phyloP scores from a whole-genome alignment of 2,888 invertebrate genomes.

The Odontocerum albicorne region DNA sequence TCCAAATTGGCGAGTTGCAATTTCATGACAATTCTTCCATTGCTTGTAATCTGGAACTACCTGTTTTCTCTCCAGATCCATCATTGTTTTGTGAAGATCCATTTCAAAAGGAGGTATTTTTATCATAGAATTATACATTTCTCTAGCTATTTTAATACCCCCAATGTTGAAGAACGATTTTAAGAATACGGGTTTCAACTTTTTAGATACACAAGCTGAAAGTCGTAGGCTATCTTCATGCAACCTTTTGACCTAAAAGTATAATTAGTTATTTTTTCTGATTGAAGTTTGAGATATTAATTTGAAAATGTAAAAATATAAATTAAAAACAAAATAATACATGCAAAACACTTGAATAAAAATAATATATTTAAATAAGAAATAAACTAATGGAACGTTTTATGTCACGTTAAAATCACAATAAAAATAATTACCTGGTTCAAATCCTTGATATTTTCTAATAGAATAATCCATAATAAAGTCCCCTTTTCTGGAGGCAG shows the following conservation, averaged over 20 bases:
- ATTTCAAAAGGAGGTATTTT: slow-evolving; percentile 61
- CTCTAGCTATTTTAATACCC: slow-evolving; percentile 61
- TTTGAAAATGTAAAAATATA: too few species aligned
- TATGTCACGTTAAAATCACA: too few species aligned
- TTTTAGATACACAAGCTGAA: slow-evolving; percentile 52
- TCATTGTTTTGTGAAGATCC: slow-evolving; percentile 65
- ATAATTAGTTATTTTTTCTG: too few species aligned
- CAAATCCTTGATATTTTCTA: slow-evolving; percentile 27
- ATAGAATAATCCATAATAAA: slow-evolving; percentile 26
- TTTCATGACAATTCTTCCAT: slow-evolving; percentile 63
- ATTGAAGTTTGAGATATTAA: too few species aligned
- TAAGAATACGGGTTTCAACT: slow-evolving; percentile 63
- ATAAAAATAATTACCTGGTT: slow-evolving; percentile 18
- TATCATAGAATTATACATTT: slow-evolving; percentile 62
- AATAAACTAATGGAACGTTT: too few species aligned
- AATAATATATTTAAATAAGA: too few species aligned
- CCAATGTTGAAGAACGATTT: slow-evolving; percentile 56
- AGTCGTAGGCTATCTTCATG: slow-evolving; percentile 51
- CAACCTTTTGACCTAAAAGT: slow-evolving; percentile 48
- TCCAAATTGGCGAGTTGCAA: slow-evolving; percentile 68
- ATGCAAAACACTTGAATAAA: too few species aligned
- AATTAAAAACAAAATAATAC: too few species aligned
- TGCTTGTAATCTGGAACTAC: slow-evolving; percentile 50
- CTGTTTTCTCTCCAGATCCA: slow-evolving; percentile 55
- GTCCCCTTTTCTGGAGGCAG: slow-evolving; percentile 24